These are phyloP conservation scores for Calameuta filiformis DNA, from an alignment of 2,888 invertebrate species.

Conservation along the genomic window DNA sequence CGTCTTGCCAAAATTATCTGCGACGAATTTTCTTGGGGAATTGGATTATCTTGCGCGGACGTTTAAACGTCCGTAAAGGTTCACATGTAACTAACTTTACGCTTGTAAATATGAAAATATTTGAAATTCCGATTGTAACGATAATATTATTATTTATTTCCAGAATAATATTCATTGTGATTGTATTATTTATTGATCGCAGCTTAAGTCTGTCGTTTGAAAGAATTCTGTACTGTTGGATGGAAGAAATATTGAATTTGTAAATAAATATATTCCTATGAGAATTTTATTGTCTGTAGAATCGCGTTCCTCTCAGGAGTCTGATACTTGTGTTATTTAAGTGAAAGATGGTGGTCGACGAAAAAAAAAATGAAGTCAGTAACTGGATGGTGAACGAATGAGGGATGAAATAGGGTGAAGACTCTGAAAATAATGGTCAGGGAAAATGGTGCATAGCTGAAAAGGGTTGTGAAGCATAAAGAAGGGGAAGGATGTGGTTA, in stretches of 20 bases:
- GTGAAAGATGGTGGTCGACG: no score
- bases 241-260: constrained; percentile 46
- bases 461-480: no score
- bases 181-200: constrained; percentile 57
- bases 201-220: constrained; percentile 40
- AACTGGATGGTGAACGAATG: no score
- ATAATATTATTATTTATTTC: constrained; percentile 50
- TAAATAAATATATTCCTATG: constrained; percentile 56
- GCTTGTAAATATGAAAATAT: constrained; percentile 29
- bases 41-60: background rate
- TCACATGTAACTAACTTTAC: background rate
- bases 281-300: background rate
- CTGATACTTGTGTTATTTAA: no score
- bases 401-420: no score
- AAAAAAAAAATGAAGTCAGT: no score
- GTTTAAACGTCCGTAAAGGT: constrained; percentile 1
- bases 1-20: constrained; percentile 27
- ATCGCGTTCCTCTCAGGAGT: no score
- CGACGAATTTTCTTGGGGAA: background rate
- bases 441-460: no score
- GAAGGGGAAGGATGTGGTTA: no score
- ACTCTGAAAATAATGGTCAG: no score
- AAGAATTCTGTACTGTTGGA: constrained; percentile 35
- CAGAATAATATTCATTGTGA: constrained; percentile 46
- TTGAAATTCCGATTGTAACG: constrained; percentile 20